phyloP scores from a whole-genome alignment of 2,113 vertebrate species.

The Prionailurus viverrinus region DNA sequence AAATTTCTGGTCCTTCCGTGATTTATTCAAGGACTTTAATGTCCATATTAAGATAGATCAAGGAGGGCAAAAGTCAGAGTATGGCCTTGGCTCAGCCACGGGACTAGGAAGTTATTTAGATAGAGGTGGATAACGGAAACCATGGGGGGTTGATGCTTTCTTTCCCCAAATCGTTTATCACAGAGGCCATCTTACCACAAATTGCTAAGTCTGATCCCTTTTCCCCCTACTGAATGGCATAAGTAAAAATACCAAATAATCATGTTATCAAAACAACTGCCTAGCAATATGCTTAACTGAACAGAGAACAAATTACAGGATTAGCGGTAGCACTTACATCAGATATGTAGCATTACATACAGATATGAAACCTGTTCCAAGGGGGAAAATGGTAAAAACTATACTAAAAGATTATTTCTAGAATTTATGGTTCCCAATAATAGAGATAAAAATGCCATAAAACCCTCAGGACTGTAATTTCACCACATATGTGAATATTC shows the following conservation, averaged over 20 bases:
- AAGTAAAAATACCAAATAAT: conserved; percentile 12
- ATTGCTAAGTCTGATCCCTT: neutral
- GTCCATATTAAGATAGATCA: neutral
- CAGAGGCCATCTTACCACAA: neutral
- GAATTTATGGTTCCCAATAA: conserved; percentile 42
- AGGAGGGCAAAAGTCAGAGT: neutral
- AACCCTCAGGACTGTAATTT: neutral
- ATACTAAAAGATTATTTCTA: neutral
- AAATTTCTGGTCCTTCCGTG: neutral
- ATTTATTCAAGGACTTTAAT: conserved; percentile 27
- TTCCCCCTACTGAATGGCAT: neutral
- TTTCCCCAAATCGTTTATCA: neutral
- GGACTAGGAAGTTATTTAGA: neutral
- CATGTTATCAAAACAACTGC: neutral
- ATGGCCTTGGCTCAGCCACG: neutral
- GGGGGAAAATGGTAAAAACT: neutral
- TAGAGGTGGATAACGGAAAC: neutral
- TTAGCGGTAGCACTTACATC: neutral
- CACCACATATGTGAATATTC: neutral
- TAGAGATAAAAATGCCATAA: neutral
- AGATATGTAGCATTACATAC: too few relatives aligned
- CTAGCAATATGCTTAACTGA: neutral
- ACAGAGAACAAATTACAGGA: neutral
- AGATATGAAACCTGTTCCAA: neutral
- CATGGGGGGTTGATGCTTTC: neutral